Base-by-base conservation (phyloP, 2,113 vertebrate species). In the Psilopogon haemacephalus region DNA sequence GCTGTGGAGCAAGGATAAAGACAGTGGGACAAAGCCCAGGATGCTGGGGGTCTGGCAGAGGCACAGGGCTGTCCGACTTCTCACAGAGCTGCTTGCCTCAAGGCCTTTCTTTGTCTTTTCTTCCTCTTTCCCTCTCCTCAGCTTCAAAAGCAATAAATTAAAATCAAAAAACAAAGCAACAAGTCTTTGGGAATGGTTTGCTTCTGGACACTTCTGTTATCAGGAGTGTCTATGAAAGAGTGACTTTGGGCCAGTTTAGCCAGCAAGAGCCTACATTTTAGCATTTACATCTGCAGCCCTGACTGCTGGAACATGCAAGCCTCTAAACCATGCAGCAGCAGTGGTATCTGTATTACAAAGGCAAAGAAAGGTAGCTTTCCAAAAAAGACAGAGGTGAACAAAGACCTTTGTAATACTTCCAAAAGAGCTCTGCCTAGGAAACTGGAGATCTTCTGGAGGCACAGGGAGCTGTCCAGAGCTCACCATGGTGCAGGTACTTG, bases 301-400 rank as follows among this genome's bases (percentile, higher is more conserved):
- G 15, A 35, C 4, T 56, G 50, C 78, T 86, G 75, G 17, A 95
- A 93, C 63, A 63, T 28, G 44, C 84, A 91, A 96, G 73, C 42
- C 81, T 87, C n/a, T 86, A 90, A 59, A 83, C 89, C 78, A 30
- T 14, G 27, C 40, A 65, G 24, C 59, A 79, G 73, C 56, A 81
- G 44, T 28, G 90, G 83, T 75, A 92, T n/a, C 11, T 59, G 58
- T 28, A 14, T 59, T 87, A 89, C 32, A 83, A 86, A 94, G 85
- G 71, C 88, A 94, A 95, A 93, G 62, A 89, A 95, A 96, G 62
- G 70, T 35, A 96, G 75, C 87, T 95, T 96, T 95, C 89, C 44
- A 80, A 95, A 89, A 65, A 68, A 42, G 48, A 2, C 50, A 88
- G 30, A n/a, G 28, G 42, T 3, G 0, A 97, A 91, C 64, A 91